A percentile compares a stretch with the other conserved stretches of the same genome.
Evolutionary conservation across 2,113 vertebrate species (phyloP).

Genomic region (Oryzias javanicus): DNA sequence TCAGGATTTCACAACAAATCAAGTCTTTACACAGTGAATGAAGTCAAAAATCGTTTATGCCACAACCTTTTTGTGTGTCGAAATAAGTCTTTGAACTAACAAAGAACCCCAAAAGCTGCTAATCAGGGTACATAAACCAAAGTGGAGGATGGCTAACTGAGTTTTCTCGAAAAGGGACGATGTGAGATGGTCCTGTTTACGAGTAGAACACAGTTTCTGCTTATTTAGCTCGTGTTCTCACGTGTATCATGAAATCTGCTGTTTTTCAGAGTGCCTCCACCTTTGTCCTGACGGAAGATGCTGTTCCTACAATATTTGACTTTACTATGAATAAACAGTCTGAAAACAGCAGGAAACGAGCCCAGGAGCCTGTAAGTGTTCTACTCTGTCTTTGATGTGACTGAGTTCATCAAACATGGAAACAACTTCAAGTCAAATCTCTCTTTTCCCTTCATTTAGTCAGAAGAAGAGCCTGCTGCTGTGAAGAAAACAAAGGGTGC

Average conservation of each 20-base stretch:
- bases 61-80: too few relatives aligned
- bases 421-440: background rate
- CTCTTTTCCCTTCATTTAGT: constrained; percentile 68
- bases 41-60: too few relatives aligned
- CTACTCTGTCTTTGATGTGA: background rate
- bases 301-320: constrained; percentile 96
- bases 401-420: background rate
- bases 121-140: too few relatives aligned
- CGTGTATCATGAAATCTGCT: background rate
- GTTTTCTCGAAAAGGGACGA: too few relatives aligned
- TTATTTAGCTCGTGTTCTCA: background rate
- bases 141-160: too few relatives aligned
- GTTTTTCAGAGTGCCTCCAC: constrained; percentile 83
- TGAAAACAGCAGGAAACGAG: constrained; percentile 86
- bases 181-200: too few relatives aligned
- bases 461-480: constrained; percentile 85
- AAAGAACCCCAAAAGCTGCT: too few relatives aligned
- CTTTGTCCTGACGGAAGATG: constrained; percentile 87
- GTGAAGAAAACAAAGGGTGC: constrained; percentile 92
- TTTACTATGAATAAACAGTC: constrained; percentile 85
- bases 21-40: too few relatives aligned
- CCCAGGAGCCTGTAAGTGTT: constrained; percentile 85
- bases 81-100: too few relatives aligned
- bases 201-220: too few relatives aligned
- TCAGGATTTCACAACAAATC: too few relatives aligned